These are phyloP conservation scores for Zaprionus inermis DNA, from an alignment of 1,140 invertebrate genomes.

Conservation along the genomic window DNA sequence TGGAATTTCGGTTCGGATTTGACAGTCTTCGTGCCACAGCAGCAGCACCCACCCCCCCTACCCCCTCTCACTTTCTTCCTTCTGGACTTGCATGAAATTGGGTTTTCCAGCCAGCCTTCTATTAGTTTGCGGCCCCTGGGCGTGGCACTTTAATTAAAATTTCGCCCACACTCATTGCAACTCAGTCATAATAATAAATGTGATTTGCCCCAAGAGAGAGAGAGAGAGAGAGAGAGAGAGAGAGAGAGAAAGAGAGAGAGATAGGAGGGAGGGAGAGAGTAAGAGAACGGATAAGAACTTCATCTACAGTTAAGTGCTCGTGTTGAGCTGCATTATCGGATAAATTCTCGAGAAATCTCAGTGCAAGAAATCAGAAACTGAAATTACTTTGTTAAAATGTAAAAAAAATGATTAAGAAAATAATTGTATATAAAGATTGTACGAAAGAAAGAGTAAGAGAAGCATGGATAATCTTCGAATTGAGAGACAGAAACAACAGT, in stretches of 20 bases:
- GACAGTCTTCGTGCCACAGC: conserved; percentile 26
- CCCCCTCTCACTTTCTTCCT: neutral
- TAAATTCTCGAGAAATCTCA: neutral
- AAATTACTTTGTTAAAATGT: neutral
- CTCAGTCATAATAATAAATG: conserved; percentile 50
- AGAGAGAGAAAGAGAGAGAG: neutral
- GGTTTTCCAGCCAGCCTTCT: conserved; percentile 27
- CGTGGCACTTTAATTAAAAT: conserved; percentile 58
- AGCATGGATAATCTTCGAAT: too few species aligned
- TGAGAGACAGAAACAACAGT: too few species aligned
- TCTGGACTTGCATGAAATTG: conserved; percentile 20
- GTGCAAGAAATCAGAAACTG: neutral
- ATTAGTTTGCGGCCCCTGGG: conserved; percentile 36
- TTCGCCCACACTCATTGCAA: conserved; percentile 36
- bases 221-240: neutral
- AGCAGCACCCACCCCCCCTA: neutral
- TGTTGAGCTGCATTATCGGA: neutral
- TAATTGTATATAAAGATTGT: neutral
- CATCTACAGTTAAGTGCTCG: too few species aligned
- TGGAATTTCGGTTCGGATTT: conserved; percentile 39
- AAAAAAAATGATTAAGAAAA: too few species aligned
- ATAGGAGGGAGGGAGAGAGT: neutral
- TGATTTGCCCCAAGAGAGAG: conserved; percentile 25
- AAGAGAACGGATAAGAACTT: neutral
- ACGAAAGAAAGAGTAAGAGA: neutral